phyloP scores from a whole-genome alignment of 2,888 invertebrate genomes.

The Sinopyrophorus schimmeli region DNA sequence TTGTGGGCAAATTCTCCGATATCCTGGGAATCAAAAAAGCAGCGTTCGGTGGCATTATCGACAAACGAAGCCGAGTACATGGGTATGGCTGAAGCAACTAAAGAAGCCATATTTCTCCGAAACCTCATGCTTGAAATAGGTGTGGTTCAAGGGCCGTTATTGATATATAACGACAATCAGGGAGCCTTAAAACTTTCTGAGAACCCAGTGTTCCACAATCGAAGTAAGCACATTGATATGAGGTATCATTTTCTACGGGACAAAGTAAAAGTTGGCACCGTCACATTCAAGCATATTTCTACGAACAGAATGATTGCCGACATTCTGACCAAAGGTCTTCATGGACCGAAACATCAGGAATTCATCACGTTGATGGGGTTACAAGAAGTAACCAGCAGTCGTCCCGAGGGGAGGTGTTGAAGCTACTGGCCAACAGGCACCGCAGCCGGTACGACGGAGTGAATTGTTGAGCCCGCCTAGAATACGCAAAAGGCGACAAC shows the following conservation, averaged over 20 bases:
- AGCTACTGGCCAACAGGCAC: too few species aligned
- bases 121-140: constrained; percentile 14
- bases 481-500: too few species aligned
- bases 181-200: constrained; percentile 19
- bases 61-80: constrained; percentile 32
- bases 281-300: constrained; percentile 9
- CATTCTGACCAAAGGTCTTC: constrained; percentile 17
- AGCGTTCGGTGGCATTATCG: constrained; percentile 24
- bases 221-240: constrained; percentile 29
- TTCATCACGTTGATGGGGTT: neutral
- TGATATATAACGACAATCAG: constrained; percentile 17
- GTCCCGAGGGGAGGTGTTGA: neutral
- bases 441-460: too few species aligned
- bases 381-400: too few species aligned
- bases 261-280: neutral
- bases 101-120: constrained; percentile 22
- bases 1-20: constrained; percentile 10
- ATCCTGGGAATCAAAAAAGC: constrained; percentile 14
- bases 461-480: too few species aligned
- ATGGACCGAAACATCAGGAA: constrained; percentile 7
- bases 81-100: constrained; percentile 18
- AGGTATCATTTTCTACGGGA: constrained; percentile 31
- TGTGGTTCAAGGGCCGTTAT: neutral
- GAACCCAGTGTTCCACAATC: constrained; percentile 24
- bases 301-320: constrained; percentile 22